Percentiles rank a stretch among this genome's conserved stretches.
Evolutionary conservation across 2,888 invertebrate genomes (phyloP).

Genomic region (Pyrrhia umbra): DNA sequence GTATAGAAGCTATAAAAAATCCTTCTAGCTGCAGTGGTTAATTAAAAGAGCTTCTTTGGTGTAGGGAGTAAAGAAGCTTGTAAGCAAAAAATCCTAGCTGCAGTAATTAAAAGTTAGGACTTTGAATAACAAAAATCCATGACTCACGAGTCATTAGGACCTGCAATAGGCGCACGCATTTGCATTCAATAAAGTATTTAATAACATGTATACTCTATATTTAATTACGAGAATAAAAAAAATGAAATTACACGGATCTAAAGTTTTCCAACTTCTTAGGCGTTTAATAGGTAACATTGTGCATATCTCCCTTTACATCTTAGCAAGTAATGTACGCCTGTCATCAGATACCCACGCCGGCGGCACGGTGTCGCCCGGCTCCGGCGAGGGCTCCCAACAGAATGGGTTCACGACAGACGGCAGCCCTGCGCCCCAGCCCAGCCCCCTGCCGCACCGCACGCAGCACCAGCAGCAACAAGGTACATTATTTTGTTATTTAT

Average conservation of each 20-base stretch:
- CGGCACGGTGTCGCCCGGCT: conserved; percentile 77
- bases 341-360: conserved; percentile 57
- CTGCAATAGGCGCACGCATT: neutral
- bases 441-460: conserved; percentile 77
- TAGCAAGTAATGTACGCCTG: neutral
- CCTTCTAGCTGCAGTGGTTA: too few relatives aligned
- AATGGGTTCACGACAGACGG: conserved; percentile 81
- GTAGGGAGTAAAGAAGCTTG: too few relatives aligned
- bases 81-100: too few relatives aligned
- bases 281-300: too few relatives aligned
- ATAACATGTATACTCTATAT: too few relatives aligned
- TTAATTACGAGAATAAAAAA: too few relatives aligned
- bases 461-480: conserved; percentile 68
- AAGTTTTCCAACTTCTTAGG: too few relatives aligned
- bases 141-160: neutral
- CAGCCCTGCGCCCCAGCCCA: conserved; percentile 83
- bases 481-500: conserved; percentile 4
- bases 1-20: too few relatives aligned
- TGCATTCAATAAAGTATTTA: neutral
- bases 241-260: too few relatives aligned
- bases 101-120: neutral
- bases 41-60: too few relatives aligned
- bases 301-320: too few relatives aligned
- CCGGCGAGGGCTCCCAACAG: conserved; percentile 78
- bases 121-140: neutral